Conservation (phyloP, 1,140 invertebrate genomes). For the Cydia strobilella region DNA sequence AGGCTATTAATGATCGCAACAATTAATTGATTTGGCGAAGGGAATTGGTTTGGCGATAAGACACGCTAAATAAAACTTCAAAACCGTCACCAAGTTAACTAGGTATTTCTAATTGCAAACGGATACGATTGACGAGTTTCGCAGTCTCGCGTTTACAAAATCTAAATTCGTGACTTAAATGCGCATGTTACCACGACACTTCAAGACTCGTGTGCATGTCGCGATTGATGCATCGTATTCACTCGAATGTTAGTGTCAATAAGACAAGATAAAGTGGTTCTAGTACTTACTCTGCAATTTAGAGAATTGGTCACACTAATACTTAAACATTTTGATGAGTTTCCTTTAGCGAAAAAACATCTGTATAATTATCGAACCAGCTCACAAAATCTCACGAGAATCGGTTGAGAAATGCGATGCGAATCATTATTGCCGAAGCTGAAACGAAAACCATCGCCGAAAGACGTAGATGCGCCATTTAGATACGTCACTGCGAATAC, state of each 20-base stretch:
- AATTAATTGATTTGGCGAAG: too few relatives aligned
- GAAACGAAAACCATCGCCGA: too few relatives aligned
- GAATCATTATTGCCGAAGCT: too few relatives aligned
- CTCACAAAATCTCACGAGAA: too few relatives aligned
- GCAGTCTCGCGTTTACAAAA: not conserved
- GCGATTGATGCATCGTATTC: not conserved
- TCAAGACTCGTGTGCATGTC: not conserved
- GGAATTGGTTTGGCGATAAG: too few relatives aligned
- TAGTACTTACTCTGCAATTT: not conserved
- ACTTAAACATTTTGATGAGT: not conserved
- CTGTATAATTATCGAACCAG: too few relatives aligned
- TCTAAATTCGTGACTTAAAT: slow-evolving; percentile 2
- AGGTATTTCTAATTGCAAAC: too few relatives aligned
- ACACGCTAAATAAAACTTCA: not conserved
- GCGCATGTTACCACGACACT: slow-evolving; percentile 2
- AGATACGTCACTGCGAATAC: too few relatives aligned
- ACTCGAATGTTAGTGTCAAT: not conserved
- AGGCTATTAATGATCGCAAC: too few relatives aligned
- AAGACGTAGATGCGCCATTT: too few relatives aligned
- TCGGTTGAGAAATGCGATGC: too few relatives aligned
- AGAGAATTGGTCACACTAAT: not conserved
- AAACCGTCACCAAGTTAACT: not conserved
- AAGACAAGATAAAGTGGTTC: not conserved
- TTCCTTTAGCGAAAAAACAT: too few relatives aligned
- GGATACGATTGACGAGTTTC: not conserved